Conservation (phyloP, 2,797 vertebrate species). For the Microctenopoma steveboyesi region DNA sequence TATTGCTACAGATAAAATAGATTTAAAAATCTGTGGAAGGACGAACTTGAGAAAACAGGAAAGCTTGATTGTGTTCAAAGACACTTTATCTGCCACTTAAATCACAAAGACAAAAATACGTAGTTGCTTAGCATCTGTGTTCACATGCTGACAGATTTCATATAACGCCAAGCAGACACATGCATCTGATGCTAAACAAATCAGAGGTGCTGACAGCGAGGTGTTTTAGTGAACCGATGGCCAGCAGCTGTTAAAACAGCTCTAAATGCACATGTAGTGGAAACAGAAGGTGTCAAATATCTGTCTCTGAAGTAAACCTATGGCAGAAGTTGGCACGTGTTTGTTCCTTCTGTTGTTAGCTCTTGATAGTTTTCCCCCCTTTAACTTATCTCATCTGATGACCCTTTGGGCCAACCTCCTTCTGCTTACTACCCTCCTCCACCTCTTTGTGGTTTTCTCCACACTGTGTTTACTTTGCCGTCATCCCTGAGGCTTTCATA, state of each 20-base stretch:
- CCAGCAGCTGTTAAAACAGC: constrained; percentile 59
- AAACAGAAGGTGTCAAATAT: constrained; percentile 36
- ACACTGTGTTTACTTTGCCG: neutral
- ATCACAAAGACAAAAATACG: constrained; percentile 56
- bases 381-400: constrained; percentile 12
- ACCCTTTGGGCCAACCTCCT: constrained; percentile 26
- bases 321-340: constrained; percentile 35
- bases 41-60: neutral
- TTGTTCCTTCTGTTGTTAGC: constrained; percentile 11
- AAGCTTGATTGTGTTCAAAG: neutral
- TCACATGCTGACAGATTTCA: constrained; percentile 50
- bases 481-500: neutral
- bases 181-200: constrained; percentile 63
- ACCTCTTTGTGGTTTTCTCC: neutral
- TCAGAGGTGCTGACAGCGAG: constrained; percentile 64
- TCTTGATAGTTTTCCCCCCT: neutral
- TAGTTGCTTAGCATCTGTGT: neutral
- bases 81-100: constrained; percentile 34
- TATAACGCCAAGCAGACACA: constrained; percentile 53
- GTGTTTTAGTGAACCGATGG: constrained; percentile 44
- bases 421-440: neutral
- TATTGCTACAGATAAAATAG: neutral
- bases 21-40: neutral
- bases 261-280: constrained; percentile 34
- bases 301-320: constrained; percentile 19